Evolutionary conservation across 2,888 invertebrate species (phyloP), one percentile per base, ranked within the genome.

Genomic region (Tupiocoris notatus): DNA sequence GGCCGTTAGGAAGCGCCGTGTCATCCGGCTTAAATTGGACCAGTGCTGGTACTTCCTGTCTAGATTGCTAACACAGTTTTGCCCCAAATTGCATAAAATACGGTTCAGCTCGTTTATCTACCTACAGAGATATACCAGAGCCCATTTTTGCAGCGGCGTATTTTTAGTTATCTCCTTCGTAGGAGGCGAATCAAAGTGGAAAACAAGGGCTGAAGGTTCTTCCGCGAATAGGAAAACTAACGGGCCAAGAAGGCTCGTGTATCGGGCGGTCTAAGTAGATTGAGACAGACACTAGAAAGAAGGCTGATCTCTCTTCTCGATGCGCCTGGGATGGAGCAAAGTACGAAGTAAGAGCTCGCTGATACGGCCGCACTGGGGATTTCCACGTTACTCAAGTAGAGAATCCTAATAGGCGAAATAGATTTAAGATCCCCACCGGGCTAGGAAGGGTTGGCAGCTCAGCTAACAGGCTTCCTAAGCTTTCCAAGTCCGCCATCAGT

Each of bases 351-450:
- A 3, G 3, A 3, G 17, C 70, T 22, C 24, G 25, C 54, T n/a
- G n/a, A n/a, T 58, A 61, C 23, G 22, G 23, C 16, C 23, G 70
- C 23, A 20, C 23, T 23, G 24, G 70, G 70, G 67, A 67, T 67
- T 67, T 56, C 56, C 57, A 18, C 57, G 22, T 39, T 39, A 39
- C 39, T 39, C 20, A 67, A 67, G 54, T 67, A 67, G 67, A 67
- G 67, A 57, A 70, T 57, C 59, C 70, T 59, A 59, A 70, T 70
- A 70, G 70, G 61, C 70, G 61, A 70, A 70, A 70, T 70, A 70
- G 61, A 70, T 70, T 70, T 59, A 59, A 24, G 70, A 70, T 70
- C 58, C 39, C 70, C 61, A 21, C 21, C 54, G 67, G 67, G 67
- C 57, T 20, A 21, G n/a, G 54, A 56, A 67, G 39, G 39, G 39